These are phyloP conservation scores for Osmerus eperlanus DNA, from an alignment of 2,113 vertebrate genomes.

Conservation along the genomic window DNA sequence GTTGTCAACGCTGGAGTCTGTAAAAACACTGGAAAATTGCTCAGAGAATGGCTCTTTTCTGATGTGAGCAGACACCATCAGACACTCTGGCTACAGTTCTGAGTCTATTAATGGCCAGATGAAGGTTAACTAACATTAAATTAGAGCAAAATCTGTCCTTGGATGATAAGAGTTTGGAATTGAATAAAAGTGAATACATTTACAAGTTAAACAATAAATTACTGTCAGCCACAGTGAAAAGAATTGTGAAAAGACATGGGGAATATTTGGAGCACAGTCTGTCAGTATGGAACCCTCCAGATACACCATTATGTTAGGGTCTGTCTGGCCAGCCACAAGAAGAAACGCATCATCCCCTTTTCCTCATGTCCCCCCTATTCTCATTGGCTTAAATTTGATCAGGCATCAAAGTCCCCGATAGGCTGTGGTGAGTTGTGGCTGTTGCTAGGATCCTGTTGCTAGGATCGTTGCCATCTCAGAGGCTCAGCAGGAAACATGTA, in stretches of 20 bases:
- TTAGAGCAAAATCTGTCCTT: conserved; percentile 31
- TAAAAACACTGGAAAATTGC: conserved; percentile 20
- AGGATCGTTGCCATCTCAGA: conserved; percentile 77
- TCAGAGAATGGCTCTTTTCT: conserved; percentile 25
- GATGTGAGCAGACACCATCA: conserved; percentile 42
- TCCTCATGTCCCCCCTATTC: conserved; percentile 17
- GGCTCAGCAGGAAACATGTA: conserved; percentile 80
- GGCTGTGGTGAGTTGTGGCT: conserved; percentile 67
- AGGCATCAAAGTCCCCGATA: conserved; percentile 69
- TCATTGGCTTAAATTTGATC: conserved; percentile 70
- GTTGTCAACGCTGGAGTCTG: background rate
- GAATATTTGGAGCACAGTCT: no score
- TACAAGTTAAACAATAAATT: no score
- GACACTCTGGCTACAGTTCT: conserved; percentile 29
- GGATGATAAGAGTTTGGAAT: conserved; percentile 35
- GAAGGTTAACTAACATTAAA: conserved; percentile 50
- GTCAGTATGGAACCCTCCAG: background rate
- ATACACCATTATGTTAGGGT: conserved; percentile 1
- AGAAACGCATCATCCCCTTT: conserved; percentile 45
- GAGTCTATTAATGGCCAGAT: conserved; percentile 16
- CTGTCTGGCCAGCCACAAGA: conserved; percentile 33
- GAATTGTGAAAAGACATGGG: no score
- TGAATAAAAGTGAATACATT: background rate
- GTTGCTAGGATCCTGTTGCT: conserved; percentile 94
- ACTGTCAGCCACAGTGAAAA: no score